phyloP scores from a whole-genome alignment of 2,113 vertebrate species.

The Cinclus mexicanus region DNA sequence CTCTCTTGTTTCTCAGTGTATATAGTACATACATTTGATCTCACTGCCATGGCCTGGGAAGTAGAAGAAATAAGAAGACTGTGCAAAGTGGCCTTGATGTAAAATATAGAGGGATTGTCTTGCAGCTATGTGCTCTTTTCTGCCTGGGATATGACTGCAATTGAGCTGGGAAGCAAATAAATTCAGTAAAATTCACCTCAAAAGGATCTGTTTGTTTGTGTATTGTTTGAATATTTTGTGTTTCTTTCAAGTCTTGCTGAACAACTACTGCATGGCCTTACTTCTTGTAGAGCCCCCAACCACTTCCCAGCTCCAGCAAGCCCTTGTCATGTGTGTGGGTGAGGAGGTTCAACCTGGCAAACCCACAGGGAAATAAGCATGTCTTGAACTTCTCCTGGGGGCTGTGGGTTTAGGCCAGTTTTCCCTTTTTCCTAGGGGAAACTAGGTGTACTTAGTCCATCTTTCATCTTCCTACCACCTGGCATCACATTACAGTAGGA shows the following conservation, averaged over 20 bases:
- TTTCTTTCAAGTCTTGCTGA: background rate
- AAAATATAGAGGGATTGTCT: rapidly evolving
- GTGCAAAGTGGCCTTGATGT: background rate
- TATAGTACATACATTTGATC: background rate
- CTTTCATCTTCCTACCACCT: background rate
- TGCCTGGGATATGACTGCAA: background rate
- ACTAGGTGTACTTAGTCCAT: background rate
- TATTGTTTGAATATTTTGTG: background rate
- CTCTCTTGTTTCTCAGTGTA: background rate
- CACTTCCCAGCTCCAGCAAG: background rate
- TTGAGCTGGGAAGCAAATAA: rapidly evolving
- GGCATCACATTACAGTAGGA: background rate
- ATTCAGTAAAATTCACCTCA: background rate
- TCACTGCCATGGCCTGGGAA: background rate
- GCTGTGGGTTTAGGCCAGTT: background rate
- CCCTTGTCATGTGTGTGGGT: rapidly evolving
- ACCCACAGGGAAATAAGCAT: background rate
- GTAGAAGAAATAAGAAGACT: background rate
- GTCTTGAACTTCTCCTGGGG: background rate
- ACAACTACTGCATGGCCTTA: background rate
- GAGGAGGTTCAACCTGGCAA: background rate
- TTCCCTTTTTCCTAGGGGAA: background rate
- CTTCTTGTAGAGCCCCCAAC: background rate
- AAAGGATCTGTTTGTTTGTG: background rate
- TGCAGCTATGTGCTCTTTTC: background rate